Base-by-base conservation (phyloP, 2,797 vertebrate genomes). In the Glossophaga mutica region DNA sequence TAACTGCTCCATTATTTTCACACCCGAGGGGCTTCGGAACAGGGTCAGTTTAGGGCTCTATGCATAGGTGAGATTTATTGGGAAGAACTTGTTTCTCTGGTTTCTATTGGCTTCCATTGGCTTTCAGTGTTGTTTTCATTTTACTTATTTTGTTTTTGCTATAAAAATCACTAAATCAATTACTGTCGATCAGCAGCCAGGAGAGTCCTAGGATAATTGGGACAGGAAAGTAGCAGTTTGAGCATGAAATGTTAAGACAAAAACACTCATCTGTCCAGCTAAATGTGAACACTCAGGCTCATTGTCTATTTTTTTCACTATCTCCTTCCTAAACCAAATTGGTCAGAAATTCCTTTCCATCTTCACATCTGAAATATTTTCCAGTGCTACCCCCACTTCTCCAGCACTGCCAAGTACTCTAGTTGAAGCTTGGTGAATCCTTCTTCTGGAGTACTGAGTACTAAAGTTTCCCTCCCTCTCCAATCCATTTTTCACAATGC, bases 161-260 rank as follows among this genome's bases (percentile, higher is more conserved):
- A 71, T 95, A 95, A 92, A 94, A 95, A 74, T 52, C 26, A 77
- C 37, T 73, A 65, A 84, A 76, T 96, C 83, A 76, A n/a, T 87
- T 93, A 44, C 42, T 87, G 71, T 39, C 24, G 48, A 48, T 24
- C 44, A 76, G 44, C n/a, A 78, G 37, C 68, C 39, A 83, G 79
- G n/a, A 59, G 37, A 83, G 32, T 84, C n/a, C 34, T 85, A 24
- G n/a, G 32, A 78, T 65, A 94, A 70, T 52, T 91, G 65, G 95
- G 37, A 55, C 6, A 85, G 32, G 50, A 14, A 89, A 91, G n/a
- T 5, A 88, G 46, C 19, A 19, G 21, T 59, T 79, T 48, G 32
- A 67, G 4, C 77, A 29, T 90, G 6, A 71, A 81, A 21, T 42
- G 24, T 37, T 92, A 65, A 73, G 68, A 16, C 16, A 78, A 19